These are phyloP conservation scores for Nothura maculosa DNA, from an alignment of 2,797 vertebrate species.

Conservation along the genomic window DNA sequence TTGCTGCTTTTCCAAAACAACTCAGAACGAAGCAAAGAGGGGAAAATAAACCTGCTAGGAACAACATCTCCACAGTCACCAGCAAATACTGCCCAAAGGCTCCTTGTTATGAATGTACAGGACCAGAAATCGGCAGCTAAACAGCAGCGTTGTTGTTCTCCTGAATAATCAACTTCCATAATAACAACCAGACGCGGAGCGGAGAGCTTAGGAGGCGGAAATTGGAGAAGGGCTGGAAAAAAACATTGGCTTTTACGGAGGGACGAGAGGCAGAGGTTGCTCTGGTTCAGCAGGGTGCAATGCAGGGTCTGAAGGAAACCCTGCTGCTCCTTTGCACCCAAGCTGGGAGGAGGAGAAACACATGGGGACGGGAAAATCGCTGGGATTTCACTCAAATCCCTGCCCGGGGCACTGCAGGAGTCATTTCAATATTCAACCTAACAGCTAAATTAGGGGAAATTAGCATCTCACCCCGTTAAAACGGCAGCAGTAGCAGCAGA, in stretches of 20 bases:
- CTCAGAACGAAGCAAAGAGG: not conserved
- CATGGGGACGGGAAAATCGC: fast-evolving
- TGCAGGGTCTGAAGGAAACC: not conserved
- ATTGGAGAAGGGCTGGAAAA: conserved; percentile 52
- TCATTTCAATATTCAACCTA: not conserved
- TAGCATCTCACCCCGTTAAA: not conserved
- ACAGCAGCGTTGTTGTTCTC: conserved; percentile 11
- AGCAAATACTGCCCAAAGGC: not conserved
- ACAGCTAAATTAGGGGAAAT: not conserved
- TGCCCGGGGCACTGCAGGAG: not conserved
- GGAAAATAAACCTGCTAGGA: not conserved
- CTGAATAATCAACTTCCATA: conserved; percentile 57
- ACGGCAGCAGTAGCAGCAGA: not conserved
- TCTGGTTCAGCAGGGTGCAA: not conserved
- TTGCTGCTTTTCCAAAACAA: not conserved
- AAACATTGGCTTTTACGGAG: conserved; percentile 3
- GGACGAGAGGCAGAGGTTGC: conserved; percentile 46
- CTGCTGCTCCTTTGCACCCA: not conserved
- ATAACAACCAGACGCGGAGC: conserved; percentile 47
- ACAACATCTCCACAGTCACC: not conserved
- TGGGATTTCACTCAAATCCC: not conserved
- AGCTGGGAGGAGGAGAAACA: not conserved
- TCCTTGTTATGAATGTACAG: conserved; percentile 2
- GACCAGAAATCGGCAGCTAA: conserved; percentile 2
- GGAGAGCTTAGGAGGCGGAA: conserved; percentile 68